Base-by-base conservation (phyloP, 1,140 invertebrate species). In the Orius insidiosus region DNA sequence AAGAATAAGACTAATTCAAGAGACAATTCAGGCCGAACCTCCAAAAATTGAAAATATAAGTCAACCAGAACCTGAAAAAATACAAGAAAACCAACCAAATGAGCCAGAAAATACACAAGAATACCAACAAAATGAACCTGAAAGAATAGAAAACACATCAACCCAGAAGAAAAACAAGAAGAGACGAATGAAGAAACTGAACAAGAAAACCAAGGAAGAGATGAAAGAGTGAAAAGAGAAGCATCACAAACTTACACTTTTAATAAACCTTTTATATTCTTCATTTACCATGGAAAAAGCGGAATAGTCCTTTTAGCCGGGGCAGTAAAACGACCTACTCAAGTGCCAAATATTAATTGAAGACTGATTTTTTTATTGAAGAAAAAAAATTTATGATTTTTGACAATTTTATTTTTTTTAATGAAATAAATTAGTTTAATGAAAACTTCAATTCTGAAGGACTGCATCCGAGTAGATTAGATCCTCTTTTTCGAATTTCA, bases 191-290 rank as follows among this genome's bases (percentile, higher is more conserved):
- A 48, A 45, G 24, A 9, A 10, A 47, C 2, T 34, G 41, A 33
- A 31, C 35, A 33, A 55, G 53, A 34, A 38, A 55, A 54, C 48
- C 14, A 48, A 52, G 18, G 24, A 8, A 45, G 44, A 42, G 11
- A 39, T n/a, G 43, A 47, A 45, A 34, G 53, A 43, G 31, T 16
- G 37, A 54, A 50, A 46, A 37, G 55, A 15, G 43, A 52, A 13
- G 15, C 47, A 13, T 44, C 36, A 24, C 42, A 43, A n/a, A 53
- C 36, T 24, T 11, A 58, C n/a, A 34, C 46, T 10, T 54, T 60
- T 19, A 54, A 61, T 40, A 53, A 50, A 3, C 58, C 59, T 36
- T 61, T 61, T 42, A 37, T 59, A 15, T 61, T 60, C 47, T 58
- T 57, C 30, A 14, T 61, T 5, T 46, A 56, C 5, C 55, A 59